Conservation (phyloP, 2,797 vertebrate species). For the Heliangelus exortis region DNA sequence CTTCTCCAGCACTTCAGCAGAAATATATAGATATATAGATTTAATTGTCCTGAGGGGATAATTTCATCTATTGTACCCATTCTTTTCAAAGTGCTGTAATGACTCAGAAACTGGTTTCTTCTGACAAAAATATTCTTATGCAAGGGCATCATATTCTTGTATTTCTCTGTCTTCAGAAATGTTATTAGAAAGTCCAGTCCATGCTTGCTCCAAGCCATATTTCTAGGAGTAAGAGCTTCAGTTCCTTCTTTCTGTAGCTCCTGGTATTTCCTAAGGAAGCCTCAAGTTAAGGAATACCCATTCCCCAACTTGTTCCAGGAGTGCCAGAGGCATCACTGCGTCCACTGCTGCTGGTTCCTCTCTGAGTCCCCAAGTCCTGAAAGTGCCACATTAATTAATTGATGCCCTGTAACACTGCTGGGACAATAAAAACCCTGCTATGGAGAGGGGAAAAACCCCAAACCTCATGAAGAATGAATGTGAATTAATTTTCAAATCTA, state of each 20-base stretch:
- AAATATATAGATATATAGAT: neutral
- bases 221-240: neutral
- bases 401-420: neutral
- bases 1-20: neutral
- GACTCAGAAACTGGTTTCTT: neutral
- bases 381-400: constrained; percentile 4
- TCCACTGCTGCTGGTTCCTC: neutral
- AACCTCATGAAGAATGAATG: neutral
- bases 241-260: neutral
- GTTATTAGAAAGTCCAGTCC: neutral
- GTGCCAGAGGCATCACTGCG: neutral
- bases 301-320: neutral
- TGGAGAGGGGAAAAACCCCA: neutral
- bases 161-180: neutral
- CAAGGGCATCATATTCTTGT: neutral
- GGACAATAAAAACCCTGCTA: neutral
- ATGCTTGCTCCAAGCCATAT: neutral
- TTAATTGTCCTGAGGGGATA: neutral
- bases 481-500: neutral
- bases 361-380: neutral
- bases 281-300: neutral
- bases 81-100: neutral
- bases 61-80: neutral
- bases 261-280: neutral
- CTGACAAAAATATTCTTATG: neutral